A percentile compares a stretch with the other conserved stretches of the same genome.
Evolutionary conservation across 1,140 invertebrate genomes (phyloP).

Genomic region (Brachionus paranguensis): DNA sequence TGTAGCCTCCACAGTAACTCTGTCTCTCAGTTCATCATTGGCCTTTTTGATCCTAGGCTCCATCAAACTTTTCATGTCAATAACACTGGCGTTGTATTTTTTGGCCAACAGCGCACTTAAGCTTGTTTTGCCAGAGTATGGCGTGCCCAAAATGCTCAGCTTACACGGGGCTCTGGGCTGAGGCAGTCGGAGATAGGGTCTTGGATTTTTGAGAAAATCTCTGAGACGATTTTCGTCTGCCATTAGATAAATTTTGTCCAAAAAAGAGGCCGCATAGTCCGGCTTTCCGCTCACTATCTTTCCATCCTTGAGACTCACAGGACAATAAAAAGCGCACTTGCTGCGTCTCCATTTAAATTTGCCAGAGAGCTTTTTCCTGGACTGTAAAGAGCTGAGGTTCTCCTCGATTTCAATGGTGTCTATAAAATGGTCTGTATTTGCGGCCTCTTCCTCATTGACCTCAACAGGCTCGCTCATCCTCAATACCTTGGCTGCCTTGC

Average conservation of each 20-base stretch:
- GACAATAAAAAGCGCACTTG: slow-evolving; percentile 50
- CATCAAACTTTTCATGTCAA: slow-evolving; percentile 22
- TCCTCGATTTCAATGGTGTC: slow-evolving; percentile 50
- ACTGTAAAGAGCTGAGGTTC: slow-evolving; percentile 48
- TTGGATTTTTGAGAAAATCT: slow-evolving; percentile 54
- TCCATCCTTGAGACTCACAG: slow-evolving; percentile 53
- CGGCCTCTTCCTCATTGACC: slow-evolving; percentile 44
- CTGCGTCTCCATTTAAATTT: slow-evolving; percentile 53
- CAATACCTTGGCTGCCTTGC: slow-evolving; percentile 50
- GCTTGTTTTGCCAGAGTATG: slow-evolving; percentile 51
- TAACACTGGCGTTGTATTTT: slow-evolving; percentile 53
- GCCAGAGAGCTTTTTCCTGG: slow-evolving; percentile 42
- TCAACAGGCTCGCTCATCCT: slow-evolving; percentile 48
- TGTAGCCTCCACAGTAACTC: not conserved
- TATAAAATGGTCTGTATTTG: not conserved
- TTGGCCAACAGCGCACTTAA: slow-evolving; percentile 49
- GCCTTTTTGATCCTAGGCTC: slow-evolving; percentile 28
- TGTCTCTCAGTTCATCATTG: slow-evolving; percentile 28
- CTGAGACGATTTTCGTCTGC: slow-evolving; percentile 51
- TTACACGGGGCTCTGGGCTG: slow-evolving; percentile 54
- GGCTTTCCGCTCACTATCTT: slow-evolving; percentile 51
- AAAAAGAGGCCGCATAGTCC: slow-evolving; percentile 52
- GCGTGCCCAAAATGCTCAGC: slow-evolving; percentile 48
- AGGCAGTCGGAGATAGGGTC: slow-evolving; percentile 52
- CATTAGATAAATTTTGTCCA: slow-evolving; percentile 51